Evolutionary conservation across 2,113 vertebrate genomes (phyloP).

Genomic region (Sialia sialis): DNA sequence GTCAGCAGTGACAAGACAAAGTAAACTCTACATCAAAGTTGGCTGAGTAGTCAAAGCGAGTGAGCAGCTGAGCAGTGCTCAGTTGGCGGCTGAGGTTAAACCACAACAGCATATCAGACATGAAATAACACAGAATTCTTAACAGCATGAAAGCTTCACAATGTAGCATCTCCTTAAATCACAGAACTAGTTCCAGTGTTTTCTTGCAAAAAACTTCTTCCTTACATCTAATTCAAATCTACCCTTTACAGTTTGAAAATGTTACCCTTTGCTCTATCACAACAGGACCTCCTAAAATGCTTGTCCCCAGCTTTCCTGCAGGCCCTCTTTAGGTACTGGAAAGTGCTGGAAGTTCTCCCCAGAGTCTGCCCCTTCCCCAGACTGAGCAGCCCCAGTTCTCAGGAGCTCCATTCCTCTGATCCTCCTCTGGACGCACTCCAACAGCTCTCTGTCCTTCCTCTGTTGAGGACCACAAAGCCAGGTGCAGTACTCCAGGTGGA

Average conservation of each 20-base stretch:
- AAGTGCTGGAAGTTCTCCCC: background rate
- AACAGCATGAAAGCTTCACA: background rate
- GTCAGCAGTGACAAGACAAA: background rate
- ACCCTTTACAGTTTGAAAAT: background rate
- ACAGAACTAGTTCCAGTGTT: background rate
- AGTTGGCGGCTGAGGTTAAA: background rate
- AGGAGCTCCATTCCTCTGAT: background rate
- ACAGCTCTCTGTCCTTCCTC: background rate
- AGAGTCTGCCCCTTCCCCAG: background rate
- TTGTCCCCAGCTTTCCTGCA: background rate
- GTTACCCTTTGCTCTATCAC: background rate
- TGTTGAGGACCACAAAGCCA: background rate
- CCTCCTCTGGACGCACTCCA: background rate
- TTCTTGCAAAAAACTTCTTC: background rate
- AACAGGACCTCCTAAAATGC: background rate
- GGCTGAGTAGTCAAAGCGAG: background rate
- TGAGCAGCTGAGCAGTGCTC: accelerated
- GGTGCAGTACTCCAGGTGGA: background rate
- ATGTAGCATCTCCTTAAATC: background rate
- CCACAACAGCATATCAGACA: background rate
- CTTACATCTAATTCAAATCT: background rate
- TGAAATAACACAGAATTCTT: background rate
- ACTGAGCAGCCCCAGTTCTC: background rate
- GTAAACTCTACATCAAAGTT: background rate
- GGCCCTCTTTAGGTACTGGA: background rate